Base-by-base conservation (phyloP, 2,888 invertebrate genomes). In the Pyrrhia umbra region DNA sequence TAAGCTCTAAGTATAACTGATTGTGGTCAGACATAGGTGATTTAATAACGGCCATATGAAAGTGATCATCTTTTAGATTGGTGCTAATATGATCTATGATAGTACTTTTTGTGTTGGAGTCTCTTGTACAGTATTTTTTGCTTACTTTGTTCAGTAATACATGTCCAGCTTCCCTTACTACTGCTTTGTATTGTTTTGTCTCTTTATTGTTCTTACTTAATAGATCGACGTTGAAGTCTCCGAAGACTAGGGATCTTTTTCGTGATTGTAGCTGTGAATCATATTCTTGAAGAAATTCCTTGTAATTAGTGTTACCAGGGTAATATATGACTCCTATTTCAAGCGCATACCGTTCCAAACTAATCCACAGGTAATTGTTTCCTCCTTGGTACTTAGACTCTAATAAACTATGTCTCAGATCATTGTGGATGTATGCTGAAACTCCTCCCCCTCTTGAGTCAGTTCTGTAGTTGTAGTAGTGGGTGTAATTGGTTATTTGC, bases 351-450 rank as follows among this genome's bases (percentile, higher is more conserved):
- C 45, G n/a, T n/a, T 55, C 55, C 34, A 55, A 34, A 45, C 23
- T 10, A 23, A 55, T 55, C 55, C 55, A 55, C 46, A 55, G 13
- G 16, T 45, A 55, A 18, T 55, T 55, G 16, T 55, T 55, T n/a
- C 55, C 55, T 23, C 55, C 55, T 34, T 10, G 16, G 20, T 55
- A 55, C 37, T 16, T 45, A 37, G 55, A 43, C 16, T 43, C 55
- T 16, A 15, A 23, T 13, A 55, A 13, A 23, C 45, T 45, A n/a
- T 45, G 43, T 37, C 40, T 51, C 5, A 51, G 21, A 13, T 51
- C 51, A 15, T 40, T 51, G 51, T 51, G 51, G 18, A 51, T 23
- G 20, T 23, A 55, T 45, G 45, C 37, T 6, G 55, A 55, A 13
- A 55, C 55, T 37, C 55, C 55, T 43, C 55, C 55, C 16, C 55